Evolutionary conservation across 53 echinoderm and acorn worm genomes (phyloP), one percentile per base, ranked within the genome.

Genomic region (Pentamera pediparva): DNA sequence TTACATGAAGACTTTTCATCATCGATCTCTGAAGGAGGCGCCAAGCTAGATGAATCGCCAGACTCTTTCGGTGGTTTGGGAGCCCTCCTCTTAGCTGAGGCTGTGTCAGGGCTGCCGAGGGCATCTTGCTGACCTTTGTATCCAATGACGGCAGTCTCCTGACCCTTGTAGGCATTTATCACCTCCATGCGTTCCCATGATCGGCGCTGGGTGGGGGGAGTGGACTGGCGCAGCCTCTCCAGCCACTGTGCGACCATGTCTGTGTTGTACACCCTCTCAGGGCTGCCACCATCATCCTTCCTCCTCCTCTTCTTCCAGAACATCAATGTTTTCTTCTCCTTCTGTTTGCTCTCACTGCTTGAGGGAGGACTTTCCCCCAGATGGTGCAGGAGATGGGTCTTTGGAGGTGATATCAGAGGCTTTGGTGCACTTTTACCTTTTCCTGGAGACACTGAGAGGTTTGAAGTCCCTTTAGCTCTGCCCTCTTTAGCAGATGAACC

Each of bases 141-240:
- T 25, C 73, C 73, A 43, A 93, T 93, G 12, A 79, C 78, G 24
- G 89, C 89, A 15, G 89, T 93, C 25, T 58, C 81, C 39, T 93
- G 84, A n/a, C 93, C 93, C 41, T 75, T 83, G 79, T 93, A 93
- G 11, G 93, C 93, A 56, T 93, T 93, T 59, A 93, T 93, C 32
- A 93, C 93, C 15, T 93, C 93, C 78, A 93, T 72, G 51, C 85
- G 78, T 25, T 93, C 84, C 47, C 89, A 74, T 12, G 92, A 92
- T 60, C 80, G 70, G 49, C 92, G 49, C 52, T 76, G 75, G 25
- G 77, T 54, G 17, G 59, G 26, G 27, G 65, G 8, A 28, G 72
- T 37, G 18, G 62, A 29, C n/a, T 74, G 29, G 32, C 69, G 69
- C 1, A 76, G 62, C 19, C 51, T 81, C 60, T 81, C 79, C 61